These are phyloP conservation scores for Dallia pectoralis DNA, from an alignment of 2,797 vertebrate species.

Conservation along the genomic window DNA sequence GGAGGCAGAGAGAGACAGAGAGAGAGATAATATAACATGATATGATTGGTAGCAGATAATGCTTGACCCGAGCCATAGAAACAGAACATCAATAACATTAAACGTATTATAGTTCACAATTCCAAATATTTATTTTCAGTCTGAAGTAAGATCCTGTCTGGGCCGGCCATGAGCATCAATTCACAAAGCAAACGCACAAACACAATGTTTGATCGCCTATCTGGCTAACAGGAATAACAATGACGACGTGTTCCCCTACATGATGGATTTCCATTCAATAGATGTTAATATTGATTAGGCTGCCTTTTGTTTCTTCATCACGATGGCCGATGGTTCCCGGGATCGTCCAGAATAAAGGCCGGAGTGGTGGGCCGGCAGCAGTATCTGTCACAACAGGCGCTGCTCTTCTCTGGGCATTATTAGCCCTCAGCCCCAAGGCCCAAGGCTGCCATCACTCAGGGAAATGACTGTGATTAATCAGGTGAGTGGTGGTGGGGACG, in stretches of 20 bases:
- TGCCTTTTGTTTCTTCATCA: constrained; percentile 14
- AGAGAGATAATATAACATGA: not conserved
- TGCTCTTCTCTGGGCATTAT: constrained; percentile 56
- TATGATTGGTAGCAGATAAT: not conserved
- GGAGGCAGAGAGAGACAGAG: not conserved
- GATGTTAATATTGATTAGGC: constrained; percentile 42
- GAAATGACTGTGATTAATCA: constrained; percentile 72
- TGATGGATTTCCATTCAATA: constrained; percentile 32
- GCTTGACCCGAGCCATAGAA: not conserved
- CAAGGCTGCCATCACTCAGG: constrained; percentile 62
- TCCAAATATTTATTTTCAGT: too few relatives aligned
- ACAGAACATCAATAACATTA: not conserved
- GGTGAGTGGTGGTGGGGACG: constrained; percentile 58
- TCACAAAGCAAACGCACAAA: not conserved
- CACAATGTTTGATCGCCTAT: not conserved
- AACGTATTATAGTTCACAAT: not conserved
- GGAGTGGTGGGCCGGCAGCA: constrained; percentile 20
- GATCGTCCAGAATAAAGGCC: constrained; percentile 31
- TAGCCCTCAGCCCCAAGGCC: constrained; percentile 50
- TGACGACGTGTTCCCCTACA: not conserved
- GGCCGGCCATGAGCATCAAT: not conserved
- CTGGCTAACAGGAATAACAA: not conserved
- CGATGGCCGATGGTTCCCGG: constrained; percentile 40
- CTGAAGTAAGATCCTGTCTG: not conserved
- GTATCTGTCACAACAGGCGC: constrained; percentile 42